A percentile compares a stretch with the other conserved stretches of the same genome.
phyloP scores from a whole-genome alignment of 2,888 invertebrate species.

The Ecdyonurus torrentis region DNA sequence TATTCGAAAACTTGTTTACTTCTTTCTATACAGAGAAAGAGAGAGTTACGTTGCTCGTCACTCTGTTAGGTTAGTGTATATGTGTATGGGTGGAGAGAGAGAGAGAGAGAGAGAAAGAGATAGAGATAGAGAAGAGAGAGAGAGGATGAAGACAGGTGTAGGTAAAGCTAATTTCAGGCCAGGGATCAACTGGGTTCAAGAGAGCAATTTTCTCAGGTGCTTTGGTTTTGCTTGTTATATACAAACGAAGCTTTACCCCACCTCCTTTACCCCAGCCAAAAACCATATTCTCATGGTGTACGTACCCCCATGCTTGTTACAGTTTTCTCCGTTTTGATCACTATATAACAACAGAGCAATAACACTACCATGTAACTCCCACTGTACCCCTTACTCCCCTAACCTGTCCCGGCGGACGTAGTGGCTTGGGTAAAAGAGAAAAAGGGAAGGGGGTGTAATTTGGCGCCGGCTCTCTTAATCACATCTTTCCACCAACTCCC shows the following conservation, averaged over 20 bases:
- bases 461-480: conserved; percentile 1
- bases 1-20: conserved; percentile 1
- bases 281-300: background rate
- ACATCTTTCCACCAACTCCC: background rate
- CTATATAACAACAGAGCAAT: no score
- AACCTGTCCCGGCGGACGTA: background rate
- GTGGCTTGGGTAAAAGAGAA: no score
- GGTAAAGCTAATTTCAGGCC: background rate
- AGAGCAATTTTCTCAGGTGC: conserved; percentile 6
- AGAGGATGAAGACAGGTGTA: background rate
- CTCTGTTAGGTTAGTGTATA: background rate
- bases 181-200: conserved; percentile 2
- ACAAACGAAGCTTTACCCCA: background rate
- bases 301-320: background rate
- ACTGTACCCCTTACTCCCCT: background rate
- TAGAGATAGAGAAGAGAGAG: background rate
- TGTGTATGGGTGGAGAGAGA: background rate
- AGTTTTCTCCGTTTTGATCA: background rate
- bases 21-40: background rate
- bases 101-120: background rate
- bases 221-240: background rate
- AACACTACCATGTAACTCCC: conserved; percentile 2
- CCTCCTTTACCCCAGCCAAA: background rate
- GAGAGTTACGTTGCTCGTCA: background rate
- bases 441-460: background rate